A percentile compares a stretch with the other conserved stretches of the same genome.
Conservation (phyloP, 2,113 vertebrate genomes). For the Tyto alba region DNA sequence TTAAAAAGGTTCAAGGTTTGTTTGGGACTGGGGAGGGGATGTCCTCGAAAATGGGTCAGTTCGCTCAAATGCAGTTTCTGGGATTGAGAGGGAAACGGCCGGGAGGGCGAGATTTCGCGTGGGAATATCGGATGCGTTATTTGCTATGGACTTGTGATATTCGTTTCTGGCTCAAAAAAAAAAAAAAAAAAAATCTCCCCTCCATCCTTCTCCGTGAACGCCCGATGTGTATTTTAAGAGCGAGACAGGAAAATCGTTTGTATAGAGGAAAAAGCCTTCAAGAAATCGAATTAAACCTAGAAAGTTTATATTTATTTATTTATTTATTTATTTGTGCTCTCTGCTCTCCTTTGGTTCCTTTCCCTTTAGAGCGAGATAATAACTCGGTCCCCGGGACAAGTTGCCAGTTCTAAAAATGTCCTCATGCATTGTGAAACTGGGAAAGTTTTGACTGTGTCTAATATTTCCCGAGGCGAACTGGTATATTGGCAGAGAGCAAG, state of each 20-base stretch:
- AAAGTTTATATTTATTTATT: background rate
- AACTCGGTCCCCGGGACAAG: background rate
- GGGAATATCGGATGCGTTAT: background rate
- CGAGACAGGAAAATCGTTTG: background rate
- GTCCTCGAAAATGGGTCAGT: background rate
- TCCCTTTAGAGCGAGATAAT: background rate
- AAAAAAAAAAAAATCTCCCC: background rate
- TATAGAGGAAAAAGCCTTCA: background rate
- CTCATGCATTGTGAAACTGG: background rate
- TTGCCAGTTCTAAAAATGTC: background rate
- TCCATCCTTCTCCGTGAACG: background rate
- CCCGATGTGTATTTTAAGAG: background rate
- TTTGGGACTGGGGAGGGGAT: background rate
- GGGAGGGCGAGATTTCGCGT: background rate
- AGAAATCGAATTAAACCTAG: background rate
- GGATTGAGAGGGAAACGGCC: background rate
- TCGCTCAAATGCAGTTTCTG: background rate
- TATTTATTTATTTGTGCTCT: background rate
- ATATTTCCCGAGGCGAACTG: conserved; percentile 64
- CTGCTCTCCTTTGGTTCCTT: background rate
- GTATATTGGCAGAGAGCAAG: conserved; percentile 23
- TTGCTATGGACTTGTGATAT: background rate
- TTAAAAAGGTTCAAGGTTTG: background rate
- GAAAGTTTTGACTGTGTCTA: conserved; percentile 46
- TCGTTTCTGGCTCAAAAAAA: background rate